Conservation (phyloP, 1,140 invertebrate genomes). For the Uloborus diversus region DNA sequence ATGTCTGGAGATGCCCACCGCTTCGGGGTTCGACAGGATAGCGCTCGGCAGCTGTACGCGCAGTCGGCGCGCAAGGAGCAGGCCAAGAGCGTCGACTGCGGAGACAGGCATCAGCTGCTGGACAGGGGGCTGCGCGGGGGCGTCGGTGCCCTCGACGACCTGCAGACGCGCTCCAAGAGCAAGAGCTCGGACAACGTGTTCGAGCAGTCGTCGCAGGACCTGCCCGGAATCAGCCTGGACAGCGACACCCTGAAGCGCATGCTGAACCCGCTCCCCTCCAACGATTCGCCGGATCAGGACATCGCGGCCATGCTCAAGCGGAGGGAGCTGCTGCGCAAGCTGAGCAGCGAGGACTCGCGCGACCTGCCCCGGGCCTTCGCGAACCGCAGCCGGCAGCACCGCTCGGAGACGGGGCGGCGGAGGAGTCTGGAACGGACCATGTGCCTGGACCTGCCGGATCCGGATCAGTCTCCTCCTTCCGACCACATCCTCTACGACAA, state of each 20-base stretch:
- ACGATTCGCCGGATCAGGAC: conserved; percentile 85
- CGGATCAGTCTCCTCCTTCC: conserved; percentile 57
- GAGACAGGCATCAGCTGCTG: conserved; percentile 6
- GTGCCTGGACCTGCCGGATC: conserved; percentile 78
- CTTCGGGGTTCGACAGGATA: conserved; percentile 12
- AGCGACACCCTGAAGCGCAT: conserved; percentile 91
- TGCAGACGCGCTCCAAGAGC: conserved; percentile 32
- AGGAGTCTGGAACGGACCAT: conserved; percentile 68
- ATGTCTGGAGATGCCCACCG: neutral
- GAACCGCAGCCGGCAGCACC: conserved; percentile 38
- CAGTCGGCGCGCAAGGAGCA: conserved; percentile 58
- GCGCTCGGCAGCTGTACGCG: conserved; percentile 57
- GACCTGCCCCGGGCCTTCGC: conserved; percentile 9
- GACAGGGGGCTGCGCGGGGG: neutral
- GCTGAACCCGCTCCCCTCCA: conserved; percentile 85
- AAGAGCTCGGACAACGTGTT: conserved; percentile 90
- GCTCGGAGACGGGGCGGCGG: conserved; percentile 57
- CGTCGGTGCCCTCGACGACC: neutral
- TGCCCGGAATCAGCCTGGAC: conserved; percentile 69
- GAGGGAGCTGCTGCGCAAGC: conserved; percentile 43
- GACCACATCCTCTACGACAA: conserved; percentile 72
- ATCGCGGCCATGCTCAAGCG: conserved; percentile 70
- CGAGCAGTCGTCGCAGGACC: conserved; percentile 64
- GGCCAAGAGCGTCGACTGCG: conserved; percentile 59
- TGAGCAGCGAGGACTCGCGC: conserved; percentile 9